Base-by-base conservation (phyloP, 2,797 vertebrate genomes). In the Otus scops region DNA sequence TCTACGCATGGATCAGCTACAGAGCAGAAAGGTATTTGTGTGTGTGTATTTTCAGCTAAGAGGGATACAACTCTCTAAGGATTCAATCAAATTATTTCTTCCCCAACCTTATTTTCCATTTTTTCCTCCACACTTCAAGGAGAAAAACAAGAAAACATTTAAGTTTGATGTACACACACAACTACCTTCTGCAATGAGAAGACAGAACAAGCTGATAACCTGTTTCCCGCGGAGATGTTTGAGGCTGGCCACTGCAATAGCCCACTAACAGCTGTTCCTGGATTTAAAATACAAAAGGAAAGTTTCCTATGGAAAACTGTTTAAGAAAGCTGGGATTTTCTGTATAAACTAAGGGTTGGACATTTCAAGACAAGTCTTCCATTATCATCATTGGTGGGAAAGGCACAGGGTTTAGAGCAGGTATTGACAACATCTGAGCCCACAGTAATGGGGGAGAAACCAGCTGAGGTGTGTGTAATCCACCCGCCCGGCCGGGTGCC, bases 261-360 rank as follows among this genome's bases (percentile, higher is more conserved):
- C 19, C 63, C 73, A 47, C 36, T 17, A 56, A 14, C 45, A 68
- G 48, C 64, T 43, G 19, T 3, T 76, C 30, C 38, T 26, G n/a
- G 56, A 26, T 54, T 79, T 50, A 39, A 67, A 92, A 61, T 8
- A 48, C 43, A 47, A 47, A 63, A 22, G 5, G 0, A 24, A 88
- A 45, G n/a, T 28, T 51, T 76, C n/a, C 38, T 18, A 3, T 3
- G 12, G 36, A 53, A 56, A 82, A 65, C 34, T 15, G 38, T 4
- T 67, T 10, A 32, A 24, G 54, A 78, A 56, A n/a, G 4, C 54
- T 9, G n/a, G 13, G 14, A 45, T 39, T 57, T 89, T 54, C 56
- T 59, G 56, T 12, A 8, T 1, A 10, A 0, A 0, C n/a, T 54
- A 32, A 1, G 16, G 10, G n/a, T 11, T 54, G 36, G 36, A 54